These are phyloP conservation scores for Tiaroga cobitis DNA, from an alignment of 2,797 vertebrate species.

Conservation along the genomic window DNA sequence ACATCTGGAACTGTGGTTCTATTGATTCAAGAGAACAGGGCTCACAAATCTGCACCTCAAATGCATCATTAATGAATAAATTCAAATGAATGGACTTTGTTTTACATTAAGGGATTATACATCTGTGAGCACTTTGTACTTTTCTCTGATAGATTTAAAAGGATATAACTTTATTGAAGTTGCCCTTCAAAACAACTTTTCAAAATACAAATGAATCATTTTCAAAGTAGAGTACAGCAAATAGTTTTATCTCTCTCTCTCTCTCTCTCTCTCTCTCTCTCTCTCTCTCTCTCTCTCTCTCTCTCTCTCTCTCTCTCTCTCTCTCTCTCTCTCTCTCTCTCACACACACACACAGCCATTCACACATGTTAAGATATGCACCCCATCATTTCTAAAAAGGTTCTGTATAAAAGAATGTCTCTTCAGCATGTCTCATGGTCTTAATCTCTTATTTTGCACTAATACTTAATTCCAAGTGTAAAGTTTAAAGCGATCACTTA, in stretches of 20 bases:
- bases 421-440: background rate
- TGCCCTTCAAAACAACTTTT: slow-evolving; percentile 66
- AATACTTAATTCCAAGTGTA: slow-evolving; percentile 12
- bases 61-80: slow-evolving; percentile 63
- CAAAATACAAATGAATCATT: slow-evolving; percentile 65
- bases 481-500: slow-evolving; percentile 13
- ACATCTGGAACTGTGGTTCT: slow-evolving; percentile 45
- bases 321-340: background rate
- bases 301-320: background rate
- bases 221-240: slow-evolving; percentile 60
- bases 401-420: slow-evolving; percentile 32
- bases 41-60: slow-evolving; percentile 61
- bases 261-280: background rate
- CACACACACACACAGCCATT: background rate
- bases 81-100: slow-evolving; percentile 65
- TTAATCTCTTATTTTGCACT: slow-evolving; percentile 37
- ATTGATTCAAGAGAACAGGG: slow-evolving; percentile 28
- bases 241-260: slow-evolving; percentile 8
- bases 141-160: slow-evolving; percentile 62
- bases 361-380: background rate
- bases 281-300: slow-evolving; percentile 1
- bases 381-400: background rate
- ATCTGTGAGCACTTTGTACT: slow-evolving; percentile 63
- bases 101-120: slow-evolving; percentile 61
- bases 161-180: slow-evolving; percentile 66